phyloP scores from a whole-genome alignment of 1,140 invertebrate species.

The Bombus haemorrhoidalis region DNA sequence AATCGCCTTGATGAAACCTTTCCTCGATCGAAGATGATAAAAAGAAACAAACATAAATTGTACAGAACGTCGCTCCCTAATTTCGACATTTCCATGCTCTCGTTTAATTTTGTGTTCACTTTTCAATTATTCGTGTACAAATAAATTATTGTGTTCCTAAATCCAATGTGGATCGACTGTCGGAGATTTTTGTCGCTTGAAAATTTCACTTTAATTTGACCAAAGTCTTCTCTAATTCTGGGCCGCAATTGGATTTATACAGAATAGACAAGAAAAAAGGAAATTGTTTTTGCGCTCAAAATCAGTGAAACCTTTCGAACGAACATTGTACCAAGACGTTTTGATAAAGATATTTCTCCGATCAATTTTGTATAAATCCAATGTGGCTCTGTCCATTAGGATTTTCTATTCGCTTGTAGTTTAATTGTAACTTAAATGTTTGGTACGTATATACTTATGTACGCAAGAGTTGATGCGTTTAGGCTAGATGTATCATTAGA shows the following conservation, averaged over 20 bases:
- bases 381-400: slow-evolving; percentile 1
- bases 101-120: slow-evolving; percentile 55
- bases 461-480: slow-evolving; percentile 17
- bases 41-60: not conserved
- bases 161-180: slow-evolving; percentile 40
- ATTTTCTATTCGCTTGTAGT: slow-evolving; percentile 41
- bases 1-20: not conserved
- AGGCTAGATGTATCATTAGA: slow-evolving; percentile 13
- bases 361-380: slow-evolving; percentile 21
- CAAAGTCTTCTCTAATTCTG: slow-evolving; percentile 48
- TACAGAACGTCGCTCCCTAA: not conserved
- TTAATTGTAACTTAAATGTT: slow-evolving; percentile 37
- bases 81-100: slow-evolving; percentile 35
- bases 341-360: not conserved
- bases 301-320: not conserved
- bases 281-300: not conserved
- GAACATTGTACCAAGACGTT: not conserved
- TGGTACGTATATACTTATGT: slow-evolving; percentile 38
- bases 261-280: not conserved
- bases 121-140: slow-evolving; percentile 48
- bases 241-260: slow-evolving; percentile 26
- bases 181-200: slow-evolving; percentile 17
- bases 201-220: slow-evolving; percentile 30
- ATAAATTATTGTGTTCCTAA: slow-evolving; percentile 64
- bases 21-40: not conserved